phyloP scores from a whole-genome alignment of 92 coral and sea anemone genomes.

The Anthopleura xanthogrammica region DNA sequence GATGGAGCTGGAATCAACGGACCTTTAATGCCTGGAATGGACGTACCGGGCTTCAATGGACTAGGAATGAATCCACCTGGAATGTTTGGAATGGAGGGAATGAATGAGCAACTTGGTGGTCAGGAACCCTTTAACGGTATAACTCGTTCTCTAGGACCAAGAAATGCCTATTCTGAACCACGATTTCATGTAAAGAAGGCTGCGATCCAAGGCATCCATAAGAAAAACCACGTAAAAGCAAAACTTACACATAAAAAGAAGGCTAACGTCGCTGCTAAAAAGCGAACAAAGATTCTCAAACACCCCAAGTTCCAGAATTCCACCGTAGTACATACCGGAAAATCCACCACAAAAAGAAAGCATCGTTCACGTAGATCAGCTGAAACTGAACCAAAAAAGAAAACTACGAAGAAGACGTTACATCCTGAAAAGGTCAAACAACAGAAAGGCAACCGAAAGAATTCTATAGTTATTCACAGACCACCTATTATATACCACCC shows the following conservation, averaged over 20 bases:
- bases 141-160: slow-evolving; percentile 44
- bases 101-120: slow-evolving; percentile 39
- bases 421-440: slow-evolving; percentile 73
- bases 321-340: slow-evolving; percentile 12
- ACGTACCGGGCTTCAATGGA: slow-evolving; percentile 49
- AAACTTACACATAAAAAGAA: slow-evolving; percentile 21
- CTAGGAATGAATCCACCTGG: slow-evolving; percentile 39
- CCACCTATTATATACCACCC: slow-evolving; percentile 99
- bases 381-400: slow-evolving; percentile 20
- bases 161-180: slow-evolving; percentile 36
- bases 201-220: slow-evolving; percentile 43
- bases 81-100: slow-evolving; percentile 34
- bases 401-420: slow-evolving; percentile 4
- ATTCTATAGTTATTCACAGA: slow-evolving; percentile 89
- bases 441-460: slow-evolving; percentile 77
- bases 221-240: slow-evolving; percentile 24
- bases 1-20: slow-evolving; percentile 40
- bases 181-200: slow-evolving; percentile 65
- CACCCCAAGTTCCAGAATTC: slow-evolving; percentile 48
- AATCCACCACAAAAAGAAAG: not conserved
- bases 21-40: slow-evolving; percentile 25
- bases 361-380: slow-evolving; percentile 49
- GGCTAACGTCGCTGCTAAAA: slow-evolving; percentile 19
- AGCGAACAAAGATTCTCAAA: slow-evolving; percentile 43
- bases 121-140: slow-evolving; percentile 23